These are phyloP conservation scores for Drosophila prosaltans DNA, from an alignment of 1,140 invertebrate genomes.

Conservation along the genomic window DNA sequence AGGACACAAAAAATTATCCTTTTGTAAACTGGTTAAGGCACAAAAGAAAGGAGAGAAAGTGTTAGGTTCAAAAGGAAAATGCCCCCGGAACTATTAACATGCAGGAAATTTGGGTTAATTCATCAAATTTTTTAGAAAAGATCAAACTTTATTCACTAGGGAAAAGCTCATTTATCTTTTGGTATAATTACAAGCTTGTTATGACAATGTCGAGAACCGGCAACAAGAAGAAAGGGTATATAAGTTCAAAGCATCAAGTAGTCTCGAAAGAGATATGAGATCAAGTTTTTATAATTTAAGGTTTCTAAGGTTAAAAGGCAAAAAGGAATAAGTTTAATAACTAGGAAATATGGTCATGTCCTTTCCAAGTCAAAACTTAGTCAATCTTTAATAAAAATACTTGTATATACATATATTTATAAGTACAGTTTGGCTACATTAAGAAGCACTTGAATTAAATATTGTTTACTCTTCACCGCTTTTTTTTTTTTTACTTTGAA, in stretches of 20 bases:
- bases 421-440: neutral
- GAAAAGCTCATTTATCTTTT: conserved; percentile 4
- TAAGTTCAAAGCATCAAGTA: conserved; percentile 19
- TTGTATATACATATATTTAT: too few relatives aligned
- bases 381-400: too few relatives aligned
- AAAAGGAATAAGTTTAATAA: too few relatives aligned
- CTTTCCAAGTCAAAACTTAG: too few relatives aligned
- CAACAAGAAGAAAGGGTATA: neutral
- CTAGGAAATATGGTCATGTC: too few relatives aligned
- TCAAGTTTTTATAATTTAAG: neutral
- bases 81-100: conserved; percentile 58
- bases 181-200: conserved; percentile 10
- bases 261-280: neutral
- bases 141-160: neutral
- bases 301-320: neutral
- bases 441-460: neutral
- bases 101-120: conserved; percentile 75
- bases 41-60: conserved; percentile 35
- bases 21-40: conserved; percentile 38
- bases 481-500: neutral
- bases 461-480: neutral
- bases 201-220: neutral
- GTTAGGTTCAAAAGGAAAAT: conserved; percentile 55
- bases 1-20: conserved; percentile 47
- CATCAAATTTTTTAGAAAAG: conserved; percentile 42